Conservation (phyloP, 1,140 invertebrate genomes). For the Halotydeus destructor region DNA sequence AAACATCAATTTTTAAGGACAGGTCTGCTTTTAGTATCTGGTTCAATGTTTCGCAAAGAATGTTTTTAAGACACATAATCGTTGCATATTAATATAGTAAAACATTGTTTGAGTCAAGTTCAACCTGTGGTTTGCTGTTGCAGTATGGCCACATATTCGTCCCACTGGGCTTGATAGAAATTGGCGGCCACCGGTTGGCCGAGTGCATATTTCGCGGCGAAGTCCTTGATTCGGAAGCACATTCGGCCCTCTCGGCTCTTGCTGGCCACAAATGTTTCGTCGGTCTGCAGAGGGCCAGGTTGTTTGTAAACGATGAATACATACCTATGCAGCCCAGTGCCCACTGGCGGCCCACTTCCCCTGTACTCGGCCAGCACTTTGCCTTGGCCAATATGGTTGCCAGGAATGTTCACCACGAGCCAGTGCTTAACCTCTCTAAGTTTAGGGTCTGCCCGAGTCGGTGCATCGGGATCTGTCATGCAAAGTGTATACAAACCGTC, state of each 20-base stretch:
- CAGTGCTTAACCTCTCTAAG: constrained; percentile 16
- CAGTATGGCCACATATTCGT: constrained; percentile 26
- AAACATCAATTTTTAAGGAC: too few relatives aligned
- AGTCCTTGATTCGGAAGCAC: constrained; percentile 22
- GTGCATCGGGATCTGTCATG: constrained; percentile 18
- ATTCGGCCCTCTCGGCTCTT: constrained; percentile 20
- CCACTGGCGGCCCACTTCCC: constrained; percentile 15
- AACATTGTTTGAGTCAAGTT: too few relatives aligned
- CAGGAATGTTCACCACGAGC: constrained; percentile 18
- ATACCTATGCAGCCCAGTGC: constrained; percentile 17
- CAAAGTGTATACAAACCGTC: constrained; percentile 14
- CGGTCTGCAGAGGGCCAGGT: too few relatives aligned
- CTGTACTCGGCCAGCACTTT: constrained; percentile 14
- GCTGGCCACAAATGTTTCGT: constrained; percentile 39
- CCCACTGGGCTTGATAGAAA: constrained; percentile 28
- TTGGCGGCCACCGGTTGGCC: constrained; percentile 27
- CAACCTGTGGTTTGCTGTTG: too few relatives aligned
- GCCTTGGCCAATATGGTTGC: constrained; percentile 14
- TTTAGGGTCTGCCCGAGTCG: constrained; percentile 14
- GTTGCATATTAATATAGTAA: too few relatives aligned
- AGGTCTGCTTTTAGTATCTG: too few relatives aligned
- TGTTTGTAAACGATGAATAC: constrained; percentile 17
- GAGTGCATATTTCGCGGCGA: constrained; percentile 24
- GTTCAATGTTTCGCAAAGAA: too few relatives aligned
- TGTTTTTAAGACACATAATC: too few relatives aligned